Evolutionary conservation across 2,113 vertebrate species (phyloP), one percentile per base, ranked within the genome.

Genomic region (Tragulus kanchil): DNA sequence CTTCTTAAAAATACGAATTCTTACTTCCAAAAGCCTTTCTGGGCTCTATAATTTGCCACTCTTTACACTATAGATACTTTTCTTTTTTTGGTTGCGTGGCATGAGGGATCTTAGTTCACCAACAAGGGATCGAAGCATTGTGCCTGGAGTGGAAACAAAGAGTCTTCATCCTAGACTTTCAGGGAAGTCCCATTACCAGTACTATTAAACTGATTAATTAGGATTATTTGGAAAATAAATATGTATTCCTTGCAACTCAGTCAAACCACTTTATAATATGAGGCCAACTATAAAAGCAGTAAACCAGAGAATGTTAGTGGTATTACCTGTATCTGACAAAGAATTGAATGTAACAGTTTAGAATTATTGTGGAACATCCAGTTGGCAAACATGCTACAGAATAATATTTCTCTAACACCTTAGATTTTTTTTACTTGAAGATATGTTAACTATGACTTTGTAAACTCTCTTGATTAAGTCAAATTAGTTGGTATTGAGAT

Each of bases 261-360:
- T 17, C 61, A 79, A 93, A 89, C 69, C 26, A 88, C 14, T 82
- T 77, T 83, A 86, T 58, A 36, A n/a, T 77, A 73, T 77, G 23
- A 85, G 4, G 7, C 54, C 54, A 96, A 88, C 13, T 71, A 85
- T 48, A 65, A 93, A 94, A 97, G 3, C 14, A 95, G 25, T 23
- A 59, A 8, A 50, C 3, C 9, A 42, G 19, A 52, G 26, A 83
- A 84, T 77, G 0, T 16, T 45, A 77, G 1, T 90, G 36, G 28
- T 42, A 36, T 59, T 79, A 89, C 42, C 23, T 54, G 85, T 77
- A 82, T 82, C 36, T 90, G 50, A 67, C 25, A 78, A 93, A 69
- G 1, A 75, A 91, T 77, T 78, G 17, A 90, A 54, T 21, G 64
- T 56, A 8, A 8, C 13, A 84, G n/a, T 92, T 59, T 69, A 82